Percentiles rank a stretch among this genome's conserved stretches.
phyloP scores from a whole-genome alignment of 2,888 invertebrate species.

The Meloe dianella region DNA sequence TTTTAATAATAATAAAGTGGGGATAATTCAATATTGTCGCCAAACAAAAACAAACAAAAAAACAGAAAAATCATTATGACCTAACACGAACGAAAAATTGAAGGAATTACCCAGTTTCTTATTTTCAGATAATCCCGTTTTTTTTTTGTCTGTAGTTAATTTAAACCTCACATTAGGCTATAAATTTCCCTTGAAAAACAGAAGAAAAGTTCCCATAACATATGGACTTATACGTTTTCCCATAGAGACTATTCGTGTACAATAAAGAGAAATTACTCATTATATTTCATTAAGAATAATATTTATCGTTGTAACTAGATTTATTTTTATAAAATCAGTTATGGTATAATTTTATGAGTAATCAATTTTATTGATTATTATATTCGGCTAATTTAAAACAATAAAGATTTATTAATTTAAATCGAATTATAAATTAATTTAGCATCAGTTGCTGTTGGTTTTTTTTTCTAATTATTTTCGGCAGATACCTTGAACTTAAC shows the following conservation, averaged over 20 bases:
- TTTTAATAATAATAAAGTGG: not conserved
- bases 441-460: not conserved
- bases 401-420: not conserved
- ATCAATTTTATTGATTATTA: constrained; percentile 3
- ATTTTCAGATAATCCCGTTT: not conserved
- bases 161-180: not conserved
- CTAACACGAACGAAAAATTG: constrained; percentile 27
- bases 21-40: not conserved
- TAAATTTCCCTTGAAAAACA: not conserved
- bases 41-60: not conserved
- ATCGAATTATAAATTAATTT: not conserved
- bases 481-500: not conserved
- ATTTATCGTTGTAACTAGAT: not conserved
- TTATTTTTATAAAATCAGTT: not conserved
- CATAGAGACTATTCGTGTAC: not conserved
- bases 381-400: not conserved
- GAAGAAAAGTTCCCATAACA: not conserved
- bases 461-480: too few relatives aligned
- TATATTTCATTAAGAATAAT: not conserved
- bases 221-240: not conserved
- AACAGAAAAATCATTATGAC: constrained; percentile 15
- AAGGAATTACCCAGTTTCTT: not conserved
- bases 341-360: not conserved
- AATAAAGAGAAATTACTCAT: constrained; percentile 1
- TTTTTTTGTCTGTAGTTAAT: not conserved